Evolutionary conservation across 2,113 vertebrate genomes (phyloP).

Genomic region (Otus sunia): DNA sequence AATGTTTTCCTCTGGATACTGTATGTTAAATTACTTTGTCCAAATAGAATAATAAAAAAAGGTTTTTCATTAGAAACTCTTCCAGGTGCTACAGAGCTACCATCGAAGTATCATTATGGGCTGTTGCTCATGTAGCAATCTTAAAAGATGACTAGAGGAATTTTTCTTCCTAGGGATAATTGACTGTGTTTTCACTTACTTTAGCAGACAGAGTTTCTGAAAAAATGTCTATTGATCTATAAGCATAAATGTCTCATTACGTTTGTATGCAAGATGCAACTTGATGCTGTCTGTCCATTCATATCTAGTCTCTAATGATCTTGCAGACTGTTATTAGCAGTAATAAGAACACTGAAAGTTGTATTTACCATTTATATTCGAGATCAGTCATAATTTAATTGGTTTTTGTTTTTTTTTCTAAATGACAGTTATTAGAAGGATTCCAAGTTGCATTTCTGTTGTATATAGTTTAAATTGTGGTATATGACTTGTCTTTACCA

Average conservation of each 20-base stretch:
- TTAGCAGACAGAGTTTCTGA: background rate
- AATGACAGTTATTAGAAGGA: background rate
- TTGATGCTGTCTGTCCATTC: background rate
- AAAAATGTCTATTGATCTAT: background rate
- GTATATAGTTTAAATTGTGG: background rate
- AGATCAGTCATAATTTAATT: background rate
- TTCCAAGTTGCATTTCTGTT: background rate
- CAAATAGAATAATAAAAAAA: background rate
- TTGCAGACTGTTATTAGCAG: background rate
- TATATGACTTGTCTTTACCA: background rate
- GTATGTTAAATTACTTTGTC: background rate
- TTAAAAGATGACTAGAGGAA: background rate
- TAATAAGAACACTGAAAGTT: background rate
- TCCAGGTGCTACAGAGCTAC: background rate
- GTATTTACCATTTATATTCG: background rate
- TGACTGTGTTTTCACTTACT: background rate
- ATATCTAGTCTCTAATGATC: background rate
- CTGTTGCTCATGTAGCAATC: background rate
- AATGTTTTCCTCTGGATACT: background rate
- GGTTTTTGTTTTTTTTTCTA: background rate
- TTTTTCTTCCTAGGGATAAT: background rate
- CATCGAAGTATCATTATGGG: background rate
- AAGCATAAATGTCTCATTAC: background rate
- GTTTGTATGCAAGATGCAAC: background rate
- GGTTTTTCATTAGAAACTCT: background rate